phyloP scores from a whole-genome alignment of 2,888 invertebrate species.

The Phyllotreta striolata region DNA sequence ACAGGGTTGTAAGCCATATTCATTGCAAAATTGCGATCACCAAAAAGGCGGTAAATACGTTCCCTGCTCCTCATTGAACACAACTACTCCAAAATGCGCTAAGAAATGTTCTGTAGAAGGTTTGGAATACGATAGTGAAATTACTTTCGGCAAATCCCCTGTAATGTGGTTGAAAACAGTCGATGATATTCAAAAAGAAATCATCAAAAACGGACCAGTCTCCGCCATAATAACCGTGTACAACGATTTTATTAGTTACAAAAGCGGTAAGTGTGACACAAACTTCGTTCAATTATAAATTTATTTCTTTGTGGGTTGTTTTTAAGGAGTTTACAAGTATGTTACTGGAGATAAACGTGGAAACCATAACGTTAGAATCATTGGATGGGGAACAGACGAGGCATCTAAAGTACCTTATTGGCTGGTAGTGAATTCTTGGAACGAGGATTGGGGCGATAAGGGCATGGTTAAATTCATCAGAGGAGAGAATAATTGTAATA shows the following conservation, averaged over 20 bases:
- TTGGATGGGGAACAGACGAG: no score
- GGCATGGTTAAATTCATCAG: no score
- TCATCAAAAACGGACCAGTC: conserved; percentile 82
- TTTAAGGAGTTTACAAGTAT: no score
- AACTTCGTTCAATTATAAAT: no score
- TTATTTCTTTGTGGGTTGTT: no score
- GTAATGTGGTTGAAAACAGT: conserved; percentile 54
- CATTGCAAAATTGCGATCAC: conserved; percentile 37
- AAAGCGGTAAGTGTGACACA: conserved; percentile 70
- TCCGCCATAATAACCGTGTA: conserved; percentile 86
- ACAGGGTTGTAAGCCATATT: conserved; percentile 42
- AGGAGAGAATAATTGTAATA: no score
- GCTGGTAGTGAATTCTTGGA: no score
- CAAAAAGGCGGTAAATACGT: conserved; percentile 17
- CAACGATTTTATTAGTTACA: conserved; percentile 80
- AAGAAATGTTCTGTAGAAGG: conserved; percentile 51
- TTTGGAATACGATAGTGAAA: conserved; percentile 16
- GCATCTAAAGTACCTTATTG: no score
- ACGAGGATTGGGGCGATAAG: no score
- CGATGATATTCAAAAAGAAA: conserved; percentile 75
- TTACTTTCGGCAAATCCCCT: conserved; percentile 8
- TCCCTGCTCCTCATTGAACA: no score
- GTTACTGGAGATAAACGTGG: no score
- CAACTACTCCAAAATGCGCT: conserved; percentile 32
- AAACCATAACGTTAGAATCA: no score